Evolutionary conservation across 2,113 vertebrate genomes (phyloP), one percentile per base, ranked within the genome.

Genomic region (Malurus cyaneus): DNA sequence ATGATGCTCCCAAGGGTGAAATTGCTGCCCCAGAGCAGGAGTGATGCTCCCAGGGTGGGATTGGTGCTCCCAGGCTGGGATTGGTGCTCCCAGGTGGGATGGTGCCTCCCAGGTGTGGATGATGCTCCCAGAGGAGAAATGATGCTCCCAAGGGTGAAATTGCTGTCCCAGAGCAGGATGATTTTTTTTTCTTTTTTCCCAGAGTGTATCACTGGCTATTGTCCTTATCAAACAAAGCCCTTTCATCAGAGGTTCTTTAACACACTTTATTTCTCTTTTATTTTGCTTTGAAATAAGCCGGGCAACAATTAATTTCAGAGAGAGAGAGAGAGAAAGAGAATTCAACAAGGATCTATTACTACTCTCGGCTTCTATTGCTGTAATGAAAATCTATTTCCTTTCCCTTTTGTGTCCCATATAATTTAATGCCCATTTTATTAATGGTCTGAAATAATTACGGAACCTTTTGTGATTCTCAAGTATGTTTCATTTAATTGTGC

Each of bases 401-500:
- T 99, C 99, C 98, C 99, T 99, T 99, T 99, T 99, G 99, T 99
- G 99, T 99, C 99, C 99, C 99, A 99, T 99, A 99, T 99, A 99
- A 99, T 99, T 99, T 99, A 99, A 99, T 99, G 99, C 99, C 99
- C 99, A 99, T 99, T 99, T 99, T 99, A 99, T 99, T 99, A 99
- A 99, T 99, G 99, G 99, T 99, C 99, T 99, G 99, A 99, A 99
- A 99, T 99, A 99, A 99, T 99, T 99, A 99, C 98, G 98, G 99
- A 98, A 99, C 98, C 99, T 98, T 99, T 99, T 99, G 99, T 99
- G 99, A 99, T 99, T 99, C 99, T 99, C 99, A 99, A 99, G 99
- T 99, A 99, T 99, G 99, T 99, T 99, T 99, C 99, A 99, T 99
- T 99, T 99, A 99, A 99, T 99, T 99, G 99, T 99, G 99, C 99